Base-by-base conservation (phyloP, 1,140 invertebrate genomes). In the Lutraria rhynchaena region DNA sequence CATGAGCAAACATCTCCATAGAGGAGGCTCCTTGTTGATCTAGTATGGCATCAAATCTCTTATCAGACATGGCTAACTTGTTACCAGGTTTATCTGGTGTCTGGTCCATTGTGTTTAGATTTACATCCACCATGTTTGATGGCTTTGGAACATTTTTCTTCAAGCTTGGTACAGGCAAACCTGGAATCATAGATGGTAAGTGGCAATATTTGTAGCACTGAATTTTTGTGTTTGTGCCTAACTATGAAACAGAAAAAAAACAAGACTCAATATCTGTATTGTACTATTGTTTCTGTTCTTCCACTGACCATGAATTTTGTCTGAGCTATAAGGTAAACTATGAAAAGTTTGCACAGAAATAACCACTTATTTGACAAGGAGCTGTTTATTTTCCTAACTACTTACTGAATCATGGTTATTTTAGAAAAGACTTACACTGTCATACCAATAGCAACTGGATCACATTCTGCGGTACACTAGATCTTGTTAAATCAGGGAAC, bases 11-110 rank as follows among this genome's bases (percentile, higher is more conserved):
- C 17, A 60, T 44, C 31, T 69, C 63, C 27, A 69, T 29, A 5
- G 70, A 81, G 0, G 78, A 29, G 9, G 78, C 78, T 35, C 78
- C 78, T 15, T 65, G 75, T 3, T 33, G 60, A n/a, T 67, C 49
- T 22, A 44, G 22, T 17, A 77, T 31, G 9, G 19, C 22, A 27
- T 22, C 75, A 27, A 73, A 29, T 15, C 24, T 19, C 22, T 73
- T 71, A 44, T 71, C 55, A 44, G 31, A 22, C 70, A 57, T 58
- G 0, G 70, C 51, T 0, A 55, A 15, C 24, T 75, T 75, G 24
- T 60, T 75, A 1, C 73, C 24, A 0, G 57, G 35, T 27, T 75
- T 75, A 13, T 75, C 57, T 37, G 19, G 37, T 17, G 22, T 75
- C 41, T 44, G 41, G 4, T 31, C 17, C 22, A 58, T 35, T 55